Evolutionary conservation across 1,140 invertebrate genomes (phyloP).

Genomic region (Drosophila punjabiensis): DNA sequence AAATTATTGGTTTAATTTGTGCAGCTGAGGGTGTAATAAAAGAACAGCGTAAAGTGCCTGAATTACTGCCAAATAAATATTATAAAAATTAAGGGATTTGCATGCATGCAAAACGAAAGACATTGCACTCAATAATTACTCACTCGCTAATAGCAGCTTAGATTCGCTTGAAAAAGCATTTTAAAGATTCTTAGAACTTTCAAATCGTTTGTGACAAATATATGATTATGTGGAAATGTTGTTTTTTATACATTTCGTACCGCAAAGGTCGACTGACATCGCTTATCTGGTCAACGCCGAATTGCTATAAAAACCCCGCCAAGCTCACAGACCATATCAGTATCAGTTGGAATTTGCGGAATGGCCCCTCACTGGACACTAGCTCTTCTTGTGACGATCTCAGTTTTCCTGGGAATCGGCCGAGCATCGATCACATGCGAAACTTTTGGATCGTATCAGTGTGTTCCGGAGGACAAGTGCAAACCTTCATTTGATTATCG

Average conservation of each 20-base stretch:
- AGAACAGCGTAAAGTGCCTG: neutral
- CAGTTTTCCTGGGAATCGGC: neutral
- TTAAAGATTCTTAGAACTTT: neutral
- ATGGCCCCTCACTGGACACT: slow-evolving; percentile 1
- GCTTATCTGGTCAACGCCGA: neutral
- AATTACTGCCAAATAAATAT: neutral
- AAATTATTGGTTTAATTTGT: slow-evolving; percentile 48
- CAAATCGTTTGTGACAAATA: neutral
- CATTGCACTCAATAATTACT: neutral
- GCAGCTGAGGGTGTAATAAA: neutral
- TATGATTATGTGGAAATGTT: neutral
- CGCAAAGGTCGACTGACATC: neutral
- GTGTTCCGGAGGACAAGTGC: neutral
- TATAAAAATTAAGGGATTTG: neutral
- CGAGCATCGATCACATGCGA: neutral
- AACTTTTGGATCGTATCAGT: neutral
- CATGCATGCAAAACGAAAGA: neutral
- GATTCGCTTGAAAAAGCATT: neutral
- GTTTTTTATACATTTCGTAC: neutral
- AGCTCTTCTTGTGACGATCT: neutral
- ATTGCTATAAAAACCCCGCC: neutral
- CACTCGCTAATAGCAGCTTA: neutral
- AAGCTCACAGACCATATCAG: neutral
- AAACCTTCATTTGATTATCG: accelerated
- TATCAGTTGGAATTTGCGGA: neutral